Conservation (phyloP, 2,888 invertebrate species). For the Acronicta alni region DNA sequence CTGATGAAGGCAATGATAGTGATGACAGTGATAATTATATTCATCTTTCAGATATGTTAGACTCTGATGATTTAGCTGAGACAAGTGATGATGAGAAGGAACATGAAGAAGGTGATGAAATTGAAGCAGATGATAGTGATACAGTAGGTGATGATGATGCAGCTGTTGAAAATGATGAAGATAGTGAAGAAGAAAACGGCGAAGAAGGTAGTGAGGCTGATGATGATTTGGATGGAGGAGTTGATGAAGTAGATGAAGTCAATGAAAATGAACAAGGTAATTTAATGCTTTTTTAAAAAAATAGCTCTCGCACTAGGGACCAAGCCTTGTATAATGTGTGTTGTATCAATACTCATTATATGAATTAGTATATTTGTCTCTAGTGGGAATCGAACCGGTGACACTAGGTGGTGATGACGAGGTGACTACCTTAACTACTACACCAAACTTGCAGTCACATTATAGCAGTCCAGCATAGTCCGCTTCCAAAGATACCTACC, state of each 20-base stretch:
- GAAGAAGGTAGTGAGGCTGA: constrained; percentile 37
- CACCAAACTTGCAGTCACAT: too few relatives aligned
- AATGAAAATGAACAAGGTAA: constrained; percentile 66
- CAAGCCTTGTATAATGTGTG: too few relatives aligned
- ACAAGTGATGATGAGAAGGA: constrained; percentile 64
- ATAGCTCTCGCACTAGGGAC: too few relatives aligned
- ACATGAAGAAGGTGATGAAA: constrained; percentile 1
- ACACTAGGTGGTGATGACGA: too few relatives aligned
- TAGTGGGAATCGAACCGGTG: too few relatives aligned
- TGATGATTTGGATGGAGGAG: constrained; percentile 35
- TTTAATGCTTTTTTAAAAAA: too few relatives aligned
- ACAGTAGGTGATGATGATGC: constrained; percentile 38
- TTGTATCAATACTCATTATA: too few relatives aligned
- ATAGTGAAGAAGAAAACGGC: constrained; percentile 39
- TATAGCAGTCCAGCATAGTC: too few relatives aligned
- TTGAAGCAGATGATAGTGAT: constrained; percentile 48
- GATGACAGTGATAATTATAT: constrained; percentile 78
- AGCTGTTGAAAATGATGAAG: constrained; percentile 27
- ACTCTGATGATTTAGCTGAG: constrained; percentile 76
- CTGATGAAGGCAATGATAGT: constrained; percentile 76
- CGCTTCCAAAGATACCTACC: too few relatives aligned
- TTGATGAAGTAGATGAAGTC: constrained; percentile 54
- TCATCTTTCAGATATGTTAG: constrained; percentile 80
- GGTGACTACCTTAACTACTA: too few relatives aligned
- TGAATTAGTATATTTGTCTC: too few relatives aligned